A percentile compares a stretch with the other conserved stretches of the same genome.
These are phyloP conservation scores for Zaprionus bogoriensis DNA, from an alignment of 2,888 invertebrate species.

Conservation along the genomic window DNA sequence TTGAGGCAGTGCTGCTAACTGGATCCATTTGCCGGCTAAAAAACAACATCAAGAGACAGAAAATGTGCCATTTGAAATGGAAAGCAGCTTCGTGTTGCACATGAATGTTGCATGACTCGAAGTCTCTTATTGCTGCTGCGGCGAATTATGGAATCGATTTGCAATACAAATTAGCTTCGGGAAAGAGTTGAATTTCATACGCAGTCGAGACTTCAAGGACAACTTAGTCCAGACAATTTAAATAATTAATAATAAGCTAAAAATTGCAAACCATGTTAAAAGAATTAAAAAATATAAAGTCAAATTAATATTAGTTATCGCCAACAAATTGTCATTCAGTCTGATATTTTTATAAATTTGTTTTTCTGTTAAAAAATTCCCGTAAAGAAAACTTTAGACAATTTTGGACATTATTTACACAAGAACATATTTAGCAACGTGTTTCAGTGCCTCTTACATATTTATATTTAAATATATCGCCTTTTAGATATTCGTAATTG, in stretches of 20 bases:
- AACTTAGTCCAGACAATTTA: neutral
- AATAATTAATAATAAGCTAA: too few relatives aligned
- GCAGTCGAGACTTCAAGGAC: neutral
- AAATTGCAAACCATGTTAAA: neutral
- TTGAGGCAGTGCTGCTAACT: neutral
- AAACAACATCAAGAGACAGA: conserved; percentile 1
- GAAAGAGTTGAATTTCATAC: neutral
- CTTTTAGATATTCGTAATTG: too few relatives aligned
- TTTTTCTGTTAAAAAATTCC: too few relatives aligned
- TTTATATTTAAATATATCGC: too few relatives aligned
- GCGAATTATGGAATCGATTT: neutral
- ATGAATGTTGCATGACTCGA: neutral
- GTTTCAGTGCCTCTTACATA: too few relatives aligned
- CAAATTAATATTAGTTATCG: too few relatives aligned
- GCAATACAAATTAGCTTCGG: neutral
- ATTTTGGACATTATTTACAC: too few relatives aligned
- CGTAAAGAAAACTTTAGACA: too few relatives aligned
- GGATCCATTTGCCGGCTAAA: conserved; percentile 2
- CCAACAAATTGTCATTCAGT: too few relatives aligned
- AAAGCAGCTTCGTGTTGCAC: neutral
- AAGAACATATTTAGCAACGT: too few relatives aligned
- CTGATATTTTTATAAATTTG: too few relatives aligned
- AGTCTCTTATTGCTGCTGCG: neutral
- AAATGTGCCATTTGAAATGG: conserved; percentile 28
- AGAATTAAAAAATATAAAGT: too few relatives aligned